Base-by-base conservation (phyloP, 2,888 invertebrate genomes). In the Tachina fera region DNA sequence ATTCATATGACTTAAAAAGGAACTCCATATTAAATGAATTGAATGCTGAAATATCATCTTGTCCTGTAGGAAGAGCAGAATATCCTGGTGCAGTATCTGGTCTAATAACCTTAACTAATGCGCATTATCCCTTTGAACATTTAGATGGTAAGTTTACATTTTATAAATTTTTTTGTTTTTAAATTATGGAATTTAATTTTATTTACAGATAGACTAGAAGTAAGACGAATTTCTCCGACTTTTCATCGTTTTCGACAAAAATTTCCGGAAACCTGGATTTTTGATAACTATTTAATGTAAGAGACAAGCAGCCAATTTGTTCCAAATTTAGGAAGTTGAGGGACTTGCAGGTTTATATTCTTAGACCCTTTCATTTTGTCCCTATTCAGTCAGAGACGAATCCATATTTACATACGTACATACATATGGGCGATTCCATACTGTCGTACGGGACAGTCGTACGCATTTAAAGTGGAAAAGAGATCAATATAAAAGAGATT, bases 211-310 rank as follows among this genome's bases (percentile, higher is more conserved):
- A 2, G 0, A 6, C 31, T 2, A 31, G 6, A 31, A 6, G 1
- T 31, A 31, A 6, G 0, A 41, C 9, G 1, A 1, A 0, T 9
- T 19, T 10, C 14, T 1, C 39, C 56, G 5, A 10, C 3, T 3
- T 14, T 1, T 11, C 5, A 47, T 19, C 60, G 16, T n/a, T 74
- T 70, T 68, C 79, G 83, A 39, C 41, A 79, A 91, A 91, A 94
- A 90, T 96, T 96, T 91, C 86, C 86, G 0, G 95, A 96, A 93
- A 95, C 95, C 82, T 96, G 95, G 95, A 93, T 96, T 88, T 96
- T 95, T 95, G 93, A 94, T 81, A 93, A 94, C 90, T 84, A 86
- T 60, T 76, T 82, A 14, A 87, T 78, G 88, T 88, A n/a, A 61
- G 60, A 67, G 31, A 31, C 0, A 31, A 6, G 6, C 2, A 6